phyloP scores from a whole-genome alignment of 2,797 vertebrate species.

The Parauchenoglanis ngamensis region DNA sequence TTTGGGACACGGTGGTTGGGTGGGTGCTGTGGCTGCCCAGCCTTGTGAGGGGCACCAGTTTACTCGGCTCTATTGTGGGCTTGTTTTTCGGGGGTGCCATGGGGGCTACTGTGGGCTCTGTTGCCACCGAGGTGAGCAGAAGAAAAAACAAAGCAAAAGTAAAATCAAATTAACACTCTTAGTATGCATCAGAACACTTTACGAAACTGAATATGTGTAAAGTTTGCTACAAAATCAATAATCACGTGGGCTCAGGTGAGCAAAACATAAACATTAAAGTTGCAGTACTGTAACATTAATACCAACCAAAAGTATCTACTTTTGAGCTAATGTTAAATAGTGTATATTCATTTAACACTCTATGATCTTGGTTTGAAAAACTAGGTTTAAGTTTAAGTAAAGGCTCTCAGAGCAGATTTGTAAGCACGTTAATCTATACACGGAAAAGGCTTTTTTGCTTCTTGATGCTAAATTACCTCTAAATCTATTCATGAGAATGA shows the following conservation, averaged over 20 bases:
- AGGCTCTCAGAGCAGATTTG: constrained; percentile 1
- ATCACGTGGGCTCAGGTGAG: neutral
- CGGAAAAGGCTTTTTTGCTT: constrained; percentile 7
- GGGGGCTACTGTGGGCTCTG: constrained; percentile 76
- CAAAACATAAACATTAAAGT: neutral
- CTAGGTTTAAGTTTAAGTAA: neutral
- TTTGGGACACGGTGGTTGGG: constrained; percentile 68
- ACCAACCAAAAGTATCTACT: neutral
- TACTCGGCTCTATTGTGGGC: constrained; percentile 73
- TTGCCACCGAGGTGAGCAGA: constrained; percentile 76
- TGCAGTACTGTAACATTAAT: neutral
- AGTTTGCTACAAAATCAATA: neutral
- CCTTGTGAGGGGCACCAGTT: constrained; percentile 67
- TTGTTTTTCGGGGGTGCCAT: constrained; percentile 72
- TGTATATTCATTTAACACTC: neutral
- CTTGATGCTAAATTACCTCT: neutral
- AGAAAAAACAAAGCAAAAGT: constrained; percentile 49
- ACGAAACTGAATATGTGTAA: neutral
- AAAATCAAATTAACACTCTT: constrained; percentile 25
- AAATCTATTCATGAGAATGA: neutral
- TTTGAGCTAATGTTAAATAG: neutral
- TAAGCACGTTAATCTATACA: neutral
- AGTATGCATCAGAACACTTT: neutral
- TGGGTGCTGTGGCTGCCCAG: constrained; percentile 69
- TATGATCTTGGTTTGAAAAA: neutral